A percentile compares a stretch with the other conserved stretches of the same genome.
phyloP scores from a whole-genome alignment of 2,888 invertebrate species.

The Octodonta nipae region DNA sequence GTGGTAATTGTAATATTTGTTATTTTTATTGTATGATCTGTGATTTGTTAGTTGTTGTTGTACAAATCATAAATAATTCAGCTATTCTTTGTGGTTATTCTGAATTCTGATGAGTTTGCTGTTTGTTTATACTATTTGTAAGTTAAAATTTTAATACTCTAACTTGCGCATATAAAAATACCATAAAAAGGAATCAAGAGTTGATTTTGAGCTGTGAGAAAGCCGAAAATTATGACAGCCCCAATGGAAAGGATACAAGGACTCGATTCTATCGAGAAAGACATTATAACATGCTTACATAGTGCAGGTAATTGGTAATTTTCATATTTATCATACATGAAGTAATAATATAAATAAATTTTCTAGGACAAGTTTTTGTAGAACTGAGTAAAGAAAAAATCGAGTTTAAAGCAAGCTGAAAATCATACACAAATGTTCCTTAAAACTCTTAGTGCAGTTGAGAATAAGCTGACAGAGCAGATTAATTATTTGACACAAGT shows the following conservation, averaged over 20 bases:
- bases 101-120: too few relatives aligned
- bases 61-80: too few relatives aligned
- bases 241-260: conserved; percentile 84
- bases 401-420: conserved; percentile 83
- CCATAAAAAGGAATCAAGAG: too few relatives aligned
- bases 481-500: conserved; percentile 96
- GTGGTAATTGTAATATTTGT: too few relatives aligned
- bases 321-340: conserved; percentile 2
- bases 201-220: too few relatives aligned
- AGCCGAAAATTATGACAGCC: too few relatives aligned
- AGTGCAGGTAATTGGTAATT: conserved; percentile 58
- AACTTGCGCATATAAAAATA: too few relatives aligned
- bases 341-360: not conserved
- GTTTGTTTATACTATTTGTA: too few relatives aligned
- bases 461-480: conserved; percentile 82
- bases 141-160: too few relatives aligned
- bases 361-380: conserved; percentile 69
- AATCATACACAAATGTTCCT: conserved; percentile 81
- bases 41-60: too few relatives aligned
- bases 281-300: conserved; percentile 78
- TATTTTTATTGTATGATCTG: too few relatives aligned
- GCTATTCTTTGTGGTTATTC: too few relatives aligned
- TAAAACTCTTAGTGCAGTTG: conserved; percentile 77
- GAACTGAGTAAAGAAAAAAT: conserved; percentile 94
- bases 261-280: conserved; percentile 84